A percentile compares a stretch with the other conserved stretches of the same genome.
These are phyloP conservation scores for Ecliptopera silaceata DNA, from an alignment of 2,888 invertebrate species.

Conservation along the genomic window DNA sequence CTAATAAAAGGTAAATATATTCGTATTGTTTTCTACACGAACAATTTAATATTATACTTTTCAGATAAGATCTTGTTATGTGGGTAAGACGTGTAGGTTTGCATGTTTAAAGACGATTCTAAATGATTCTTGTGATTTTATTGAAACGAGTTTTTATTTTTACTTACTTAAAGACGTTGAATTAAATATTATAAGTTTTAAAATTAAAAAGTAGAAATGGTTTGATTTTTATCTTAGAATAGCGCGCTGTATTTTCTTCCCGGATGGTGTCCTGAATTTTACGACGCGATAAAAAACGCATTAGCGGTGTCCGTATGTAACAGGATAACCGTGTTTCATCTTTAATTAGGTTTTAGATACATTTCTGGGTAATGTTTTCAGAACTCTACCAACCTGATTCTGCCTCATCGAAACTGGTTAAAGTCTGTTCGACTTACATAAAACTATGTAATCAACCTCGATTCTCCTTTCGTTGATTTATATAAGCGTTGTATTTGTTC, in stretches of 20 bases:
- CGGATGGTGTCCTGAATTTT: conserved; percentile 31
- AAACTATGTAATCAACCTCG: conserved; percentile 38
- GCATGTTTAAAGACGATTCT: too few species aligned
- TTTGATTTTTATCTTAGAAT: neutral
- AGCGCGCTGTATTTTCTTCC: conserved; percentile 24
- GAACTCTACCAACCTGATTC: conserved; percentile 58
- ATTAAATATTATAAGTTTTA: too few species aligned
- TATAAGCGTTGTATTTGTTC: conserved; percentile 30
- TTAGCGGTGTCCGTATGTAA: conserved; percentile 39
- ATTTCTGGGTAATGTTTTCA: conserved; percentile 52
- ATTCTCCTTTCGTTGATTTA: conserved; percentile 35
- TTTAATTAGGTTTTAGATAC: conserved; percentile 58
- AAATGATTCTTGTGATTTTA: too few species aligned
- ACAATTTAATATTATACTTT: too few species aligned
- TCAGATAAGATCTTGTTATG: too few species aligned
- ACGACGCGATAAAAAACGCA: conserved; percentile 30
- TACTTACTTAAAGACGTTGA: too few species aligned
- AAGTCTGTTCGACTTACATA: conserved; percentile 31
- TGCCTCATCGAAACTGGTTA: conserved; percentile 23
- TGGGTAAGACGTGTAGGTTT: too few species aligned
- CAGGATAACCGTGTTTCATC: conserved; percentile 66
- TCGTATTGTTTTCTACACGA: too few species aligned
- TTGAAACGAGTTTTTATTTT: too few species aligned
- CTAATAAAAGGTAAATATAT: too few species aligned
- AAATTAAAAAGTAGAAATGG: neutral